Conservation (phyloP, 2,113 vertebrate genomes). For the Pituophis catenifer region DNA sequence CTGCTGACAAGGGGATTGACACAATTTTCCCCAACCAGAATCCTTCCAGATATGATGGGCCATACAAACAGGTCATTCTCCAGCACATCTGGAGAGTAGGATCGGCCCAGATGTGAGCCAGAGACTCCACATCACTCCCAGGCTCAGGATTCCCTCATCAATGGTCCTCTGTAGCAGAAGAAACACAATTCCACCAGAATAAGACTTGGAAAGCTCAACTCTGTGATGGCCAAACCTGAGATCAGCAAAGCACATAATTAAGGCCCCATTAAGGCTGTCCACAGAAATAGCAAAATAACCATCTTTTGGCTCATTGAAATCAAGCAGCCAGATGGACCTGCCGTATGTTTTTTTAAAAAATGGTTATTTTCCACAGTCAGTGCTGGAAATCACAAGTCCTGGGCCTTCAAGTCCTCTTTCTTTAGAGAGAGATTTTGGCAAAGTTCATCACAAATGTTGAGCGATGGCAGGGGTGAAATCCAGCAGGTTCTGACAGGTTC, state of each 20-base stretch:
- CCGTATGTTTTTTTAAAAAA: neutral
- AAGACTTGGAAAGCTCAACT: neutral
- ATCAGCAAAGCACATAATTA: neutral
- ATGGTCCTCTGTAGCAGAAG: neutral
- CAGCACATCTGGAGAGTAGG: neutral
- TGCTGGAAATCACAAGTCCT: neutral
- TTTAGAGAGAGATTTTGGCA: neutral
- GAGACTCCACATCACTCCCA: neutral
- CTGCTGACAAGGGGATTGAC: neutral
- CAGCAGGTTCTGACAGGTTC: no score
- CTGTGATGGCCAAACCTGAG: neutral
- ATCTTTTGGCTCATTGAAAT: neutral
- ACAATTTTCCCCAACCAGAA: neutral
- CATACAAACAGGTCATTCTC: neutral
- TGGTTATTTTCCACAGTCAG: neutral
- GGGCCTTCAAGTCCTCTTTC: neutral
- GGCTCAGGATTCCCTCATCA: neutral
- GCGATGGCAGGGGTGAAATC: no score
- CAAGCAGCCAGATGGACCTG: constrained; percentile 5
- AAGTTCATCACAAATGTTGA: neutral
- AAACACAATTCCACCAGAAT: neutral
- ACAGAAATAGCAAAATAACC: neutral
- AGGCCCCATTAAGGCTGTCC: neutral
- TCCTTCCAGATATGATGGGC: neutral
- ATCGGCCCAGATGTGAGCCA: neutral